Percentiles rank a stretch among this genome's conserved stretches.
phyloP scores from a whole-genome alignment of 1,140 invertebrate genomes.

The Monochamus saltuarius region DNA sequence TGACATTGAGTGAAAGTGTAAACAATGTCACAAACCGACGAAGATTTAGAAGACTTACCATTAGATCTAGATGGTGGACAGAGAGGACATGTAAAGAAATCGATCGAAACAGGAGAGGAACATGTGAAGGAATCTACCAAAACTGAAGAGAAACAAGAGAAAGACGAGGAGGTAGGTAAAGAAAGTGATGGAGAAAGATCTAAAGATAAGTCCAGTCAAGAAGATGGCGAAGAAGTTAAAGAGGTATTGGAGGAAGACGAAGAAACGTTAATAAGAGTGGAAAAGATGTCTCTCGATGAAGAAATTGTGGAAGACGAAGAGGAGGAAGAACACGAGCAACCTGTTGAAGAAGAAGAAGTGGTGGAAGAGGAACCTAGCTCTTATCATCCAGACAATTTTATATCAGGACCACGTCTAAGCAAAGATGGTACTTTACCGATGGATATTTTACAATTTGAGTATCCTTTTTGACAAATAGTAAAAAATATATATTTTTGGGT shows the following conservation, averaged over 20 bases:
- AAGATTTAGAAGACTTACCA: slow-evolving; percentile 9
- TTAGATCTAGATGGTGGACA: not conserved
- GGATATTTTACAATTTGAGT: slow-evolving; percentile 50
- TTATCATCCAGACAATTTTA: slow-evolving; percentile 43
- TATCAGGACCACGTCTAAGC: slow-evolving; percentile 44
- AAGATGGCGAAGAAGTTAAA: too few relatives aligned
- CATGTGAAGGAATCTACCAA: not conserved
- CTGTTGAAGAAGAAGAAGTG: slow-evolving; percentile 35
- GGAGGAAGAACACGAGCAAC: slow-evolving; percentile 15
- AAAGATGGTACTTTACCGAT: slow-evolving; percentile 40
- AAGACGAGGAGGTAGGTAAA: not conserved
- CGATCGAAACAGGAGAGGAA: not conserved
- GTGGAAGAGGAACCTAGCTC: slow-evolving; percentile 31
- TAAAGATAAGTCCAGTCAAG: slow-evolving; percentile 1
- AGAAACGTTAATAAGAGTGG: slow-evolving; percentile 9
- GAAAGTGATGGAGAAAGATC: not conserved
- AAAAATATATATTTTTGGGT: too few relatives aligned
- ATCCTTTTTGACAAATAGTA: too few relatives aligned
- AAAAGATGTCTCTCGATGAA: not conserved
- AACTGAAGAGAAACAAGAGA: not conserved
- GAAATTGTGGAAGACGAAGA: slow-evolving; percentile 2
- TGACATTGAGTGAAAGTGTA: not conserved
- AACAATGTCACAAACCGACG: slow-evolving; percentile 38
- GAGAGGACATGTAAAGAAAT: not conserved
- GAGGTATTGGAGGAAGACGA: slow-evolving; percentile 19